Percentiles rank a stretch among this genome's conserved stretches.
Conservation (phyloP, 2,113 vertebrate genomes). For the Gasterosteus aculeatus region DNA sequence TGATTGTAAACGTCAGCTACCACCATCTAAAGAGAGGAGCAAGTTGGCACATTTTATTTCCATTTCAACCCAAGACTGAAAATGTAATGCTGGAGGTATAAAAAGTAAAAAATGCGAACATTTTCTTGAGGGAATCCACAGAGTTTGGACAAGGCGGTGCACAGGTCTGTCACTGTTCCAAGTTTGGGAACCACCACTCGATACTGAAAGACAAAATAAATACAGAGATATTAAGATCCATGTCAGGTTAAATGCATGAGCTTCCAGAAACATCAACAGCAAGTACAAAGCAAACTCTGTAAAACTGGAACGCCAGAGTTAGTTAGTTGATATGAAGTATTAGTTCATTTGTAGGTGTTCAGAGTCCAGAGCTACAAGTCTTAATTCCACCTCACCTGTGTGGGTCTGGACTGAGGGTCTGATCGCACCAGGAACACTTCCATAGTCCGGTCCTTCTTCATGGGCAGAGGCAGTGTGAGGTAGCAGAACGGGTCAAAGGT, state of each 20-base stretch:
- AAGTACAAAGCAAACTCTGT: not conserved
- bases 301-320: not conserved
- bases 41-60: not conserved
- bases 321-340: not conserved
- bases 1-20: conserved; percentile 98
- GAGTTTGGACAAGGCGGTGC: conserved; percentile 88
- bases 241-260: not conserved
- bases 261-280: not conserved
- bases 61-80: not conserved
- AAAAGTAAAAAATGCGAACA: conserved; percentile 76
- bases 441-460: conserved; percentile 92
- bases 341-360: not conserved
- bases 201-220: conserved; percentile 79
- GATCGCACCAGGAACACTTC: conserved; percentile 90
- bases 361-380: not conserved
- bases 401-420: conserved; percentile 88
- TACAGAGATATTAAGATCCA: not conserved
- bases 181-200: conserved; percentile 92
- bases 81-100: not conserved
- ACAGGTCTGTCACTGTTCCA: conserved; percentile 90
- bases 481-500: conserved; percentile 96
- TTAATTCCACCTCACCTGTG: conserved; percentile 82
- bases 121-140: conserved; percentile 90
- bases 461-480: conserved; percentile 90
- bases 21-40: conserved; percentile 86